Evolutionary conservation across 2,113 vertebrate genomes (phyloP).

Genomic region (Muntiacus reevesi): DNA sequence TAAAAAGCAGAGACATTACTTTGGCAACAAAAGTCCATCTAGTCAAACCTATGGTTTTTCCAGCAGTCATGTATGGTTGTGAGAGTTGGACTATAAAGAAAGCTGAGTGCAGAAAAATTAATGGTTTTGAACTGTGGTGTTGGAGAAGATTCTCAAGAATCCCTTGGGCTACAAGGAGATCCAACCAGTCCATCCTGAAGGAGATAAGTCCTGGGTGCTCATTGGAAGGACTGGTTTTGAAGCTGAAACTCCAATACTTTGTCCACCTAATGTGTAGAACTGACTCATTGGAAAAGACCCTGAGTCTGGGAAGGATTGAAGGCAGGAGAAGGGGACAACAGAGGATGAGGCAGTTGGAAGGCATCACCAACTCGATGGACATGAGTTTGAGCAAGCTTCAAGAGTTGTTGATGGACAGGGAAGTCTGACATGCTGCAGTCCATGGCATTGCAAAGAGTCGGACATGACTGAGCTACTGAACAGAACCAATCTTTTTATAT

Average conservation of each 20-base stretch:
- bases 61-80: background rate
- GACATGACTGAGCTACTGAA: background rate
- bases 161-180: background rate
- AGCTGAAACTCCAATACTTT: background rate
- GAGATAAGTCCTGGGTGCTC: background rate
- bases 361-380: accelerated
- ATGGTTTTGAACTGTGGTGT: background rate
- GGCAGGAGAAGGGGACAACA: background rate
- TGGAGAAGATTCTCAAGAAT: background rate
- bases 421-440: background rate
- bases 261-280: background rate
- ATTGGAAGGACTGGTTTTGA: background rate
- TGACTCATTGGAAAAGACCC: background rate
- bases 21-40: background rate
- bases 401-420: background rate
- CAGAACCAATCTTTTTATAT: background rate
- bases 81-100: background rate
- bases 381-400: background rate
- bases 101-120: background rate
- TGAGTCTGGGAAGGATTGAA: background rate
- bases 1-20: background rate
- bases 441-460: accelerated
- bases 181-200: background rate
- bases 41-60: background rate
- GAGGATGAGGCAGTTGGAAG: background rate